Base-by-base conservation (phyloP, 2,113 vertebrate species). In the Synodontis membranacea region DNA sequence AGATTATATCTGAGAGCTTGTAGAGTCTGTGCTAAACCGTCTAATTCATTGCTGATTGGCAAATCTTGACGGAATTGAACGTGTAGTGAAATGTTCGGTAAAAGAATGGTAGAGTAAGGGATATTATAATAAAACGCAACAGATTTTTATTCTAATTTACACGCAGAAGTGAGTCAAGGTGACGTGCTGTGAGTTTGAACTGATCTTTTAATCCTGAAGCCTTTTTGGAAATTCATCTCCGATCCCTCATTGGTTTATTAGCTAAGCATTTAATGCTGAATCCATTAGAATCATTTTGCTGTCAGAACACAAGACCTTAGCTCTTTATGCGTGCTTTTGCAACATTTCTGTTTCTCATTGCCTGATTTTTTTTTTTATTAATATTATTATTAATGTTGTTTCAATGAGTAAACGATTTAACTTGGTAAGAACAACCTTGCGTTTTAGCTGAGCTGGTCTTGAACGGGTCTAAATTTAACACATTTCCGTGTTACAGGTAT, bases 401-500 rank as follows among this genome's bases (percentile, higher is more conserved):
- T 39, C 1, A 70, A 8, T 39, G 8, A 34, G 14, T 15, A 66
- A 64, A 39, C 21, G 3, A 39, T 39, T 21, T 21, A 23, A 21
- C 34, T 9, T 39, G 23, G 9, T 72, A 7, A 42, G 0, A n/a
- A 31, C 1, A 3, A 28, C 2, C 10, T 31, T 34, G 74, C n/a
- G 15, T 28, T 42, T 75, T 75, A 46, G 25, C 72, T 48, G 28
- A 12, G 39, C 25, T 76, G 44, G 3, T 28, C 79, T 84, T 19
- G 17, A 14, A 34, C 25, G 2, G 37, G 23, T 50, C n/a, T 37
- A 44, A 62, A 15, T 44, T 0, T 48, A 2, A 2, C 39, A 64
- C 23, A 68, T 48, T 15, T 62, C 17, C 15, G 8, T 84, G 11
- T 58, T 34, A 3, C 90, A 95, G 95, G 96, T 83, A 97, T 97